Base-by-base conservation (phyloP, 2,113 vertebrate species). In the Megaleporinus macrocephalus region DNA sequence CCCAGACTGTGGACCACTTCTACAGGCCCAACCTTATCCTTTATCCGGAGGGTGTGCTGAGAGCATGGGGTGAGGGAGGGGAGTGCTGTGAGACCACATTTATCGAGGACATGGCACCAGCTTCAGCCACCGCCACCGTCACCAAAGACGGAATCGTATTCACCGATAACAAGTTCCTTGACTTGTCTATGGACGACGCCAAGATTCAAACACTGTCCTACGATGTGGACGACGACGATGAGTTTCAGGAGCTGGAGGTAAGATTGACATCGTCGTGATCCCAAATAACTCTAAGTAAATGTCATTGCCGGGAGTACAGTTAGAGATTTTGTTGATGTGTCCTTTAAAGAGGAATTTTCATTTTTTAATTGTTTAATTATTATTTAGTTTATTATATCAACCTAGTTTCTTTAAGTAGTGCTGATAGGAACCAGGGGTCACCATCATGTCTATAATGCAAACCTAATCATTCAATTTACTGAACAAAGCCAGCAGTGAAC, bases 51-150 rank as follows among this genome's bases (percentile, higher is more conserved):
- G 94, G 93, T 0, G 1, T 96, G 78, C 91, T 98, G 84, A 92
- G 90, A 20, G 93, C 94, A 0, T 97, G 96, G 96, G 96, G 94
- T 0, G 97, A 96, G 1, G 87, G 90, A 2, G 77, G 94, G 0
- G 96, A 97, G 87, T 97, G 96, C 92, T 98, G 97, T 0, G 97
- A 98, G 87, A 99, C 97, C 14, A 98, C 97, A 57, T 99, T 99
- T 90, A 98, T 97, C 0, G 97, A 98, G 89, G 96, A 95, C 53
- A 87, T 86, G 1, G 92, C 93, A 0, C 93, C 95, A 49, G 73
- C 94, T 65, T 72, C 95, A 0, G 94, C 95, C 41, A 6, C 95
- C 71, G 90, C 95, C 0, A 92, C 95, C 55, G 65, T 95, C 73
- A 84, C 92, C 51, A 97, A 94, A 90, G 95, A 97, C 81, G 93